Evolutionary conservation across 2,888 invertebrate genomes (phyloP).

Genomic region (Leptinotarsa haldemani): DNA sequence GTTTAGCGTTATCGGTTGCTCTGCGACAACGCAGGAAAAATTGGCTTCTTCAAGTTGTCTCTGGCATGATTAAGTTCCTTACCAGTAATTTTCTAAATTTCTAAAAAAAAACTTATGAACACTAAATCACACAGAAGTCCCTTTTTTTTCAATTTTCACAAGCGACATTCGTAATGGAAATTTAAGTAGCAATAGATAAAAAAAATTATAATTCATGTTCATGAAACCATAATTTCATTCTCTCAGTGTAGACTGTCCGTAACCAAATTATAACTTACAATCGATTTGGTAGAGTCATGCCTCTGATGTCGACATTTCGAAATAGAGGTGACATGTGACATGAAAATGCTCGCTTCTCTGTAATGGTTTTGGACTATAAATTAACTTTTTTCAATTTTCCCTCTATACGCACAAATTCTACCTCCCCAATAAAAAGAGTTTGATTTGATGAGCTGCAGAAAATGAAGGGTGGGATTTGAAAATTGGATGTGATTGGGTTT

Average conservation of each 20-base stretch:
- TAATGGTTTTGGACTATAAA: conserved; percentile 22
- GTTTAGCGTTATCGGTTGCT: background rate
- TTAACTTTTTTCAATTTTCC: conserved; percentile 14
- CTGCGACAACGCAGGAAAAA: background rate
- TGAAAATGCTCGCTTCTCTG: conserved; percentile 19
- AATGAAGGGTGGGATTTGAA: background rate
- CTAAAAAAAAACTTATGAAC: too few relatives aligned
- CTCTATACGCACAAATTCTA: conserved; percentile 4
- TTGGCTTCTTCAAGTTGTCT: background rate
- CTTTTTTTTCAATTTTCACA: too few relatives aligned
- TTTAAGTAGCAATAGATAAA: too few relatives aligned
- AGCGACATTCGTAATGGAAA: too few relatives aligned
- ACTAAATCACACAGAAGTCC: too few relatives aligned
- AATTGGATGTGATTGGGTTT: background rate
- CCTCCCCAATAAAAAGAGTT: background rate
- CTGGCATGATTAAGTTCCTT: background rate
- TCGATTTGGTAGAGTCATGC: background rate
- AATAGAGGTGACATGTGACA: conserved; percentile 18
- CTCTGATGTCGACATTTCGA: background rate
- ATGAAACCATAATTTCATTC: background rate
- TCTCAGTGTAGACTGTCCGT: background rate
- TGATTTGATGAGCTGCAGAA: background rate
- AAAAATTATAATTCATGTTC: too few relatives aligned
- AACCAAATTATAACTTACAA: background rate
- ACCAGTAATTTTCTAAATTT: too few relatives aligned